phyloP scores from a whole-genome alignment of 2,113 vertebrate species.

The Emydocephalus ijimae region DNA sequence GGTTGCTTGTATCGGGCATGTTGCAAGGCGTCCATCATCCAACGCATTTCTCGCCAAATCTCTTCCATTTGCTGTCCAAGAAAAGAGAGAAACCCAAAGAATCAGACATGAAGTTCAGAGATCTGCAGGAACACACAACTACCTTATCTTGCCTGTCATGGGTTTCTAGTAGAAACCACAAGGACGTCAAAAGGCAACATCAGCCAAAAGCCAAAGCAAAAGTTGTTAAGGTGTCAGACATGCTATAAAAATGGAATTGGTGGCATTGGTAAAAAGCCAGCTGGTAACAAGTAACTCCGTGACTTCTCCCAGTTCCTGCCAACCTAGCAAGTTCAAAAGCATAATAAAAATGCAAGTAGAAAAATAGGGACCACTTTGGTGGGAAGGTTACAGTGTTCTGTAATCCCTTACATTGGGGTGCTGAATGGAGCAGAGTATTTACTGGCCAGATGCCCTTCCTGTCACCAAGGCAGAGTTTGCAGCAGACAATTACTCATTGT shows the following conservation, averaged over 20 bases:
- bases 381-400: too few species aligned
- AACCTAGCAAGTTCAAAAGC: too few species aligned
- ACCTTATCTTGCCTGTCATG: background rate
- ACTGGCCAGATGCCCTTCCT: too few species aligned
- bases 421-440: too few species aligned
- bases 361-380: too few species aligned
- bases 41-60: slow-evolving; percentile 86
- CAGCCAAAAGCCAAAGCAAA: background rate
- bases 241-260: background rate
- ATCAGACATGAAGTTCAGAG: background rate
- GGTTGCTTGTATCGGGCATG: slow-evolving; percentile 89
- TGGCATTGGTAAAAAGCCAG: background rate
- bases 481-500: too few species aligned
- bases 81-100: background rate
- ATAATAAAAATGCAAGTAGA: too few species aligned
- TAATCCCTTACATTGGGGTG: too few species aligned
- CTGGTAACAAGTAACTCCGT: background rate
- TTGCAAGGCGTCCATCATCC: slow-evolving; percentile 89
- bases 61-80: slow-evolving; percentile 86
- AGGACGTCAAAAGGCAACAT: background rate
- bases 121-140: background rate
- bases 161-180: background rate
- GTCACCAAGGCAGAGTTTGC: too few species aligned
- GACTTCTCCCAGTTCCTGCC: too few species aligned
- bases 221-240: background rate